Conservation (phyloP, 2,888 invertebrate genomes). For the Drosophila niveifrons region DNA sequence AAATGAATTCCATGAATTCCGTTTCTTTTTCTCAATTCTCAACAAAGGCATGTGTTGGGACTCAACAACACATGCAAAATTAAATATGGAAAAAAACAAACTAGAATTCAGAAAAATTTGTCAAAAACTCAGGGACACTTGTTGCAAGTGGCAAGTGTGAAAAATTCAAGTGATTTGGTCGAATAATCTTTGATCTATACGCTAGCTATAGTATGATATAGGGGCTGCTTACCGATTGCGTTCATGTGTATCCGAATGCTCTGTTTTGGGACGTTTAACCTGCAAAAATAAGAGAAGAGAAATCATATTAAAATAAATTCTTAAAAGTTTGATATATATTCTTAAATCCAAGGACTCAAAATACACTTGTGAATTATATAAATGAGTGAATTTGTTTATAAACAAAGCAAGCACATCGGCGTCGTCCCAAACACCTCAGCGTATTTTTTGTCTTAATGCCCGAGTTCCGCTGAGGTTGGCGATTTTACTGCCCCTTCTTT, state of each 20-base stretch:
- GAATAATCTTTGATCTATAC: conserved; percentile 48
- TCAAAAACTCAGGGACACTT: conserved; percentile 53
- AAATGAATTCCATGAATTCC: conserved; percentile 69
- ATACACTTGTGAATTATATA: conserved; percentile 32
- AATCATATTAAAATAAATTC: conserved; percentile 9
- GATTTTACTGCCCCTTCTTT: conserved; percentile 13
- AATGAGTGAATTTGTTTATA: conserved; percentile 67
- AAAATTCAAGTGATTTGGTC: conserved; percentile 16
- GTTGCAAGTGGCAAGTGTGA: conserved; percentile 61
- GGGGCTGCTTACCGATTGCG: conserved; percentile 88
- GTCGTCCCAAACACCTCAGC: conserved; percentile 58
- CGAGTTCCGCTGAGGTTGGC: conserved; percentile 49
- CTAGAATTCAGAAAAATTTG: conserved; percentile 45
- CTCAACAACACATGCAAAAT: conserved; percentile 58
- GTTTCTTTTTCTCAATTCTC: conserved; percentile 47
- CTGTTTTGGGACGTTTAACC: conserved; percentile 90
- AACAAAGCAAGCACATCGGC: conserved; percentile 52
- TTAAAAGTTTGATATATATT: no score
- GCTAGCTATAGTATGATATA: background rate
- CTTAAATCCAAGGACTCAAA: background rate
- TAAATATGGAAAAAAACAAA: background rate
- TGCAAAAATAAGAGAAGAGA: conserved; percentile 85
- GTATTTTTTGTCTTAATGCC: conserved; percentile 3
- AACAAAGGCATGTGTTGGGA: conserved; percentile 56
- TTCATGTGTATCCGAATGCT: conserved; percentile 88